These are phyloP conservation scores for Smittia aterrima DNA, from an alignment of 2,888 invertebrate genomes.

Conservation along the genomic window DNA sequence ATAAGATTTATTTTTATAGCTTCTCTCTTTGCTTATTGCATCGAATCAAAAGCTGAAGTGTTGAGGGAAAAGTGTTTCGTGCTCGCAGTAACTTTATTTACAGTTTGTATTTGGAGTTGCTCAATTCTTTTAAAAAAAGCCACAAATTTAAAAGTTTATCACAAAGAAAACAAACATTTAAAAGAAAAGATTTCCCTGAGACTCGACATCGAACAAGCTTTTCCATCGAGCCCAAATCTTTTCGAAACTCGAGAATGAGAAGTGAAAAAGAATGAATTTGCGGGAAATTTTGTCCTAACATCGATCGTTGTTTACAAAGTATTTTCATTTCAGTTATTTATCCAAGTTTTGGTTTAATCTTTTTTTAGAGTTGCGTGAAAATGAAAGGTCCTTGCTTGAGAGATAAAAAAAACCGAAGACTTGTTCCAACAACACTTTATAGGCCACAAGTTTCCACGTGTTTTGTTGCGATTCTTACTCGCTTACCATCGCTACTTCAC, in stretches of 20 bases:
- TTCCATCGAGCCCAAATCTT: not conserved
- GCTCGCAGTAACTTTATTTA: too few species aligned
- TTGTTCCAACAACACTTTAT: slow-evolving; percentile 11
- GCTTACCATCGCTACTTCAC: slow-evolving; percentile 53
- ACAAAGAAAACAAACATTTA: not conserved
- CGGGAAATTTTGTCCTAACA: not conserved
- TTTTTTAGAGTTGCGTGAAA: not conserved
- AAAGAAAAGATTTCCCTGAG: not conserved
- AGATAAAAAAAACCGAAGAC: not conserved
- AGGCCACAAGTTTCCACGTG: slow-evolving; percentile 40
- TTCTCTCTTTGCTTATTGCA: not conserved
- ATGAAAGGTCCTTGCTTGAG: not conserved
- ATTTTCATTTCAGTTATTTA: not conserved
- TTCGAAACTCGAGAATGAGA: not conserved
- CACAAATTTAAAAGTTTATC: not conserved
- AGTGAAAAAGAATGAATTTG: not conserved
- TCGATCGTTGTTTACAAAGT: slow-evolving; percentile 13
- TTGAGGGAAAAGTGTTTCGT: too few species aligned
- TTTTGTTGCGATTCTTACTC: slow-evolving; percentile 47
- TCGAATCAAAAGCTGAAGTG: not conserved
- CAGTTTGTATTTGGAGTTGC: too few species aligned
- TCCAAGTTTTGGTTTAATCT: not conserved
- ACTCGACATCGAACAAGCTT: not conserved
- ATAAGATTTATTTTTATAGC: not conserved
- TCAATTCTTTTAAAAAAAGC: too few species aligned